Percentiles rank a stretch among this genome's conserved stretches.
Conservation (phyloP, 2,888 invertebrate species). For the Sycophila texana region DNA sequence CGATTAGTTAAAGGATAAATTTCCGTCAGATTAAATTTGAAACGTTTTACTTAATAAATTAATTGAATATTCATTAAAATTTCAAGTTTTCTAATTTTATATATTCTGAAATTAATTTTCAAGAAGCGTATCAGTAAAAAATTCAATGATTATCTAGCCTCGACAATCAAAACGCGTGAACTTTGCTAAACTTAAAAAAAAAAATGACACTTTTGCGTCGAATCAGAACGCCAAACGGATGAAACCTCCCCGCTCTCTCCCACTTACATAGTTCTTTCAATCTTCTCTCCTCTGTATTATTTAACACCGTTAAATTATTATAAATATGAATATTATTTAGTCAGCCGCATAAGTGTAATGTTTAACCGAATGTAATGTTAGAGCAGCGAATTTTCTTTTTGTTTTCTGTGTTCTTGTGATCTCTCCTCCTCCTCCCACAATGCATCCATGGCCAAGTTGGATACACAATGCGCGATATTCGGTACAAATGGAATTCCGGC, state of each 20-base stretch:
- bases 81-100: too few species aligned
- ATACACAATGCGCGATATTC: constrained; percentile 98
- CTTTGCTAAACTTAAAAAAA: too few species aligned
- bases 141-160: too few species aligned
- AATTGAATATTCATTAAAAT: too few species aligned
- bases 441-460: constrained; percentile 81
- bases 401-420: constrained; percentile 74
- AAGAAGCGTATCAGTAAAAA: too few species aligned
- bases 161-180: too few species aligned
- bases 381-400: constrained; percentile 70
- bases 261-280: background rate
- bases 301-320: constrained; percentile 7
- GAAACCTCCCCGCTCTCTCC: background rate
- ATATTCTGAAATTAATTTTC: too few species aligned
- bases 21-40: too few species aligned
- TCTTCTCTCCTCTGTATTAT: constrained; percentile 15
- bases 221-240: background rate
- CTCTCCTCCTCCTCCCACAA: constrained; percentile 60
- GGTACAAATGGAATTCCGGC: constrained; percentile 97
- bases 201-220: background rate
- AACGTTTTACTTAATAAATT: too few species aligned
- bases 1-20: too few species aligned
- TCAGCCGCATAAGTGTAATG: constrained; percentile 63
- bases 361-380: constrained; percentile 68
- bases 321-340: constrained; percentile 36